These are phyloP conservation scores for Sylvilagus bachmani DNA, from an alignment of 2,113 vertebrate species.

Conservation along the genomic window DNA sequence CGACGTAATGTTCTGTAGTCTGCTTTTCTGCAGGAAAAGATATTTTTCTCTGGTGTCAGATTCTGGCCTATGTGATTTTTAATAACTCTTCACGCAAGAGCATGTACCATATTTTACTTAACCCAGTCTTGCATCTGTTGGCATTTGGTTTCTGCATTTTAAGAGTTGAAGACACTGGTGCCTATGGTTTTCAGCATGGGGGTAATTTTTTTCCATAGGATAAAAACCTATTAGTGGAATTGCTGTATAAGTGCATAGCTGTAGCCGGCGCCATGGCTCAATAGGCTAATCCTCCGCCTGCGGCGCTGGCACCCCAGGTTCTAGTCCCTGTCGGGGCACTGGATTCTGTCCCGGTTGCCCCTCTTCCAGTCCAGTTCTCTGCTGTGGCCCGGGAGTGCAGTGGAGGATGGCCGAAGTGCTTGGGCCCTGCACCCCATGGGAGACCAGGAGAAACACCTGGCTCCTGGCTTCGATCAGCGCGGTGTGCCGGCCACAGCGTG, in stretches of 20 bases:
- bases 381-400: no score
- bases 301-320: no score
- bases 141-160: background rate
- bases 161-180: background rate
- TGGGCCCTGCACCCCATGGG: no score
- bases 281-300: no score
- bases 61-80: background rate
- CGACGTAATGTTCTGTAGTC: background rate
- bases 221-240: background rate
- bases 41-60: background rate
- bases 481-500: no score
- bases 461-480: no score
- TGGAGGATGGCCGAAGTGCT: no score
- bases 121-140: background rate
- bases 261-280: no score
- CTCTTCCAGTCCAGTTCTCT: no score
- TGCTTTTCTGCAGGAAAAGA: background rate
- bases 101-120: background rate
- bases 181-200: background rate
- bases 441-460: no score
- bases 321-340: no score
- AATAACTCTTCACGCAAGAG: background rate
- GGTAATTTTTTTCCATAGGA: background rate
- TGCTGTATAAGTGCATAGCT: background rate
- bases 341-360: no score